A percentile compares a stretch with the other conserved stretches of the same genome.
Evolutionary conservation across 1,140 invertebrate species (phyloP).

Genomic region (Periplaneta americana): DNA sequence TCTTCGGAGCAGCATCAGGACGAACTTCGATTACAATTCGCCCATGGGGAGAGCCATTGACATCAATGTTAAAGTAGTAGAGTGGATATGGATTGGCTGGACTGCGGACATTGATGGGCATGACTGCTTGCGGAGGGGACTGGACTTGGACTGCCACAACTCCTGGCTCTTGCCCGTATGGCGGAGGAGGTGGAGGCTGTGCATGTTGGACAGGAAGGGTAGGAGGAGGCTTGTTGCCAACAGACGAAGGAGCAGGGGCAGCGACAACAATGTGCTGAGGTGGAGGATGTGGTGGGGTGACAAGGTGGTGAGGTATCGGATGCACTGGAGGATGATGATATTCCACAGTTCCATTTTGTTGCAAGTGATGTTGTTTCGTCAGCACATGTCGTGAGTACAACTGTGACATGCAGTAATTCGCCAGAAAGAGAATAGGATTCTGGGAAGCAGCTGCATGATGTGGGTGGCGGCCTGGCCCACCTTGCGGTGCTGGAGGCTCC

Average conservation of each 20-base stretch:
- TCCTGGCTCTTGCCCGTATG: conserved; percentile 32
- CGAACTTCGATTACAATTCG: conserved; percentile 78
- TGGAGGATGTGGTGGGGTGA: conserved; percentile 31
- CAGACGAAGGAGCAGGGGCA: conserved; percentile 33
- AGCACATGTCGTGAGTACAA: conserved; percentile 62
- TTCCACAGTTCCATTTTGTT: conserved; percentile 47
- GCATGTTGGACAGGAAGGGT: conserved; percentile 37
- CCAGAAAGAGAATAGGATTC: conserved; percentile 62
- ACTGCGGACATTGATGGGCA: conserved; percentile 21
- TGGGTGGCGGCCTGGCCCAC: background rate
- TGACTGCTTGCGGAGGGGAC: conserved; percentile 32
- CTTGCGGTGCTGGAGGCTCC: conserved; percentile 35
- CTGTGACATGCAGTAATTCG: conserved; percentile 67
- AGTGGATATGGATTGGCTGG: conserved; percentile 47
- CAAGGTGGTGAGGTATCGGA: conserved; percentile 25
- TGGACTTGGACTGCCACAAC: conserved; percentile 35
- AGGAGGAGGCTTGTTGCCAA: conserved; percentile 25
- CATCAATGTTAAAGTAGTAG: conserved; percentile 72
- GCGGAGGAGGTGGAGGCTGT: conserved; percentile 33
- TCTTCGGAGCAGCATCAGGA: conserved; percentile 80
- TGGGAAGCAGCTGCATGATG: conserved; percentile 28
- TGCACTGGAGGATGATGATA: conserved; percentile 24
- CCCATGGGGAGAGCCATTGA: conserved; percentile 62
- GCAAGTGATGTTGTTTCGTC: conserved; percentile 40
- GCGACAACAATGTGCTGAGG: conserved; percentile 33